Evolutionary conservation across 2,888 invertebrate species (phyloP).

Genomic region (Alloscopus bannaensis): DNA sequence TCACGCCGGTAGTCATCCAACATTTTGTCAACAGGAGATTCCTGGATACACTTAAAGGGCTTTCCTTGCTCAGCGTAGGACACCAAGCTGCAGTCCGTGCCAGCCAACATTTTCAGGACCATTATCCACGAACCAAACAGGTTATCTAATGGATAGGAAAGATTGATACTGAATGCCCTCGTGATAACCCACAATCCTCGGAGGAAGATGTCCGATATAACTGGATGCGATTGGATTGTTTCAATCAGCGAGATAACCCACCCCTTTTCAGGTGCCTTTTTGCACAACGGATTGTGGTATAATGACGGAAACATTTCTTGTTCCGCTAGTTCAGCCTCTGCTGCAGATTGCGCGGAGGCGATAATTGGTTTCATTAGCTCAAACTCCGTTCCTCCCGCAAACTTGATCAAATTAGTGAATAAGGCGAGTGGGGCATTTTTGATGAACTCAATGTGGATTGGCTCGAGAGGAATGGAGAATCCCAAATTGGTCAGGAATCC

Average conservation of each 20-base stretch:
- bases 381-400: conserved; percentile 14
- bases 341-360: conserved; percentile 25
- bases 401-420: conserved; percentile 40
- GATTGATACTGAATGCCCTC: not conserved
- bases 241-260: conserved; percentile 35
- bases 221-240: conserved; percentile 15
- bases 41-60: conserved; percentile 33
- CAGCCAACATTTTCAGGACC: conserved; percentile 29
- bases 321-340: not conserved
- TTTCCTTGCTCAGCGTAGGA: conserved; percentile 46
- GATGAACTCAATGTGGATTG: conserved; percentile 10
- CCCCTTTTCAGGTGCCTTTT: not conserved
- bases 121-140: conserved; percentile 8
- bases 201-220: not conserved
- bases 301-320: conserved; percentile 1
- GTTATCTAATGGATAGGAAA: conserved; percentile 23
- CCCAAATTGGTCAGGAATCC: conserved; percentile 18
- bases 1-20: conserved; percentile 19
- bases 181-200: not conserved
- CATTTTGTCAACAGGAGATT: conserved; percentile 29
- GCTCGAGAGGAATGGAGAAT: not conserved
- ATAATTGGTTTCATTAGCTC: conserved; percentile 26
- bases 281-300: conserved; percentile 26
- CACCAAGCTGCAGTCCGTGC: conserved; percentile 44
- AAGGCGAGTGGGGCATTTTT: conserved; percentile 30